Base-by-base conservation (phyloP, 2,888 invertebrate species). In the Pherbina coryleti region DNA sequence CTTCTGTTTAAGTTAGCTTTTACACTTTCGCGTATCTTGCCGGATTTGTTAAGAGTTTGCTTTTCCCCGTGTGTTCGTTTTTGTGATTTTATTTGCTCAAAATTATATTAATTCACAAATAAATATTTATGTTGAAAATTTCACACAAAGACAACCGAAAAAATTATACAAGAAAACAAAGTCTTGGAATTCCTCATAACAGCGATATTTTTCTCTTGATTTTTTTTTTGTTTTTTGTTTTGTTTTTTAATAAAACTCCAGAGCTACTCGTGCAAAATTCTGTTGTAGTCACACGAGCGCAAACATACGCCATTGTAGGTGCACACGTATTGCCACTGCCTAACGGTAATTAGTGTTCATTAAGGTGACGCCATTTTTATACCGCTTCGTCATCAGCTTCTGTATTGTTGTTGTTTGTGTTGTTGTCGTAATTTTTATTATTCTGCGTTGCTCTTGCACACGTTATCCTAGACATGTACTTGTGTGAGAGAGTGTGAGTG, bases 331-430 rank as follows among this genome's bases (percentile, higher is more conserved):
- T 66, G 11, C 37, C 22, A 37, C 66, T 44, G 34, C 34, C 70
- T 71, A 55, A 55, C 70, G 70, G 53, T 71, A 71, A 71, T 71
- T 71, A 71, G 70, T 53, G 70, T 71, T 71, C 53, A 71, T 71
- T 71, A 71, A 55, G 70, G 53, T 28, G 70, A n/a, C n/a, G 53
- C 53, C 66, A 66, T 44, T 37, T 66, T 66, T 66, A 37, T 34
- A 28, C 19, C 22, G 55, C 22, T 55, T 9, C 55, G 19, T 22
- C 55, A 22, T 22, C 19, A 19, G 22, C 22, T 0, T 9, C 19
- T 22, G 28, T 8, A 44, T 22, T 67, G n/a, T 19, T 34, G 67
- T 44, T 22, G 17, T 37, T 44, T 8, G 44, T 37, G 9, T 19
- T 67, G 37, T 49, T 19, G 34, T 67, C n/a, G 19, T 66, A 9